These are phyloP conservation scores for Sycophila texana DNA, from an alignment of 2,888 invertebrate genomes.

Conservation along the genomic window DNA sequence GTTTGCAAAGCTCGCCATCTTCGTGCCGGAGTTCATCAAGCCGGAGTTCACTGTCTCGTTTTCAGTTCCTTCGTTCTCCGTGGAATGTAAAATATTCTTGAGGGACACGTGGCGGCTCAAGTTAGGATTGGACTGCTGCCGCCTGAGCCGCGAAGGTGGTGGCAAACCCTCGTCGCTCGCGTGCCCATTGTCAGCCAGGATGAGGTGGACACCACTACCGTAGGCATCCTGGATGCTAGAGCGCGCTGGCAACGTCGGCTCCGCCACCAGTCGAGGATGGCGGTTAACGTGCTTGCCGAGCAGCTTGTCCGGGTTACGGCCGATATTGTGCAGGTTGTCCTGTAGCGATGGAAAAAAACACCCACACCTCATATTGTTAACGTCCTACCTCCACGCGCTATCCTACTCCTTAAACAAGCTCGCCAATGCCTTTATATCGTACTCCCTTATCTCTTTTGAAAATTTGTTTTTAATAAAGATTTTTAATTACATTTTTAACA, in stretches of 20 bases:
- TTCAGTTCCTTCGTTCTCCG: slow-evolving; percentile 72
- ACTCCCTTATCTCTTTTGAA: no score
- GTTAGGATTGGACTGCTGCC: slow-evolving; percentile 74
- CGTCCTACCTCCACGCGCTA: slow-evolving; percentile 11
- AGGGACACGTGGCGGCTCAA: slow-evolving; percentile 76
- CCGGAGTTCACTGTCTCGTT: slow-evolving; percentile 39
- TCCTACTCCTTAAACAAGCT: background rate
- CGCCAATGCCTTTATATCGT: no score
- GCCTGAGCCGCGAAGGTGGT: slow-evolving; percentile 65
- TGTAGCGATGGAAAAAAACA: slow-evolving; percentile 55
- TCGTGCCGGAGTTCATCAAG: slow-evolving; percentile 74
- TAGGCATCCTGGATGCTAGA: slow-evolving; percentile 84
- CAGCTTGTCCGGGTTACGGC: slow-evolving; percentile 89
- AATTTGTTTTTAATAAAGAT: no score
- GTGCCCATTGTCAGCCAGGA: slow-evolving; percentile 73
- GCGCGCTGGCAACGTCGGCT: slow-evolving; percentile 83
- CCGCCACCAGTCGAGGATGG: slow-evolving; percentile 78
- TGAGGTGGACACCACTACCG: slow-evolving; percentile 72
- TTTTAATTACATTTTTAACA: no score
- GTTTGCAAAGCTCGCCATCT: slow-evolving; percentile 85
- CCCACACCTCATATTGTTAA: slow-evolving; percentile 53
- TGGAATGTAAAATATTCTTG: slow-evolving; percentile 77
- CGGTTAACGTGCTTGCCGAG: slow-evolving; percentile 70
- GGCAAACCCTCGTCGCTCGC: slow-evolving; percentile 67
- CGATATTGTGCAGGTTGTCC: slow-evolving; percentile 90